Conservation (phyloP, 2,113 vertebrate genomes). For the Chiloscyllium plagiosum region DNA sequence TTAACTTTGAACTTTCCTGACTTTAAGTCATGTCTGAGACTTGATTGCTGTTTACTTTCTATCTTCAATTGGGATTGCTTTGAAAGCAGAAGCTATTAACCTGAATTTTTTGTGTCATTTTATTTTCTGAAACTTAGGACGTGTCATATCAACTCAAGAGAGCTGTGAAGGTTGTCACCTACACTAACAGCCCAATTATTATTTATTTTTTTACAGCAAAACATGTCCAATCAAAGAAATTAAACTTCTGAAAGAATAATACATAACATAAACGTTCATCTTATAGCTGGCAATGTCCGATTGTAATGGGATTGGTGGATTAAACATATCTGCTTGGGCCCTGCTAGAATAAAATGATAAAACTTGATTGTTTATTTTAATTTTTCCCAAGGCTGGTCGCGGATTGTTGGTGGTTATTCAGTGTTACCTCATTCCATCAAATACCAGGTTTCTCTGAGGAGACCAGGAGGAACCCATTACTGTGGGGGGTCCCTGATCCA, state of each 20-base stretch:
- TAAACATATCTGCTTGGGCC: background rate
- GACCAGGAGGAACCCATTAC: conserved; percentile 55
- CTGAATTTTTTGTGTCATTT: background rate
- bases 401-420: conserved; percentile 64
- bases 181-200: background rate
- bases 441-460: conserved; percentile 69
- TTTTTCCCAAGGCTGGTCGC: conserved; percentile 39
- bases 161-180: background rate
- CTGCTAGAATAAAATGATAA: background rate
- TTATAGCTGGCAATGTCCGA: background rate
- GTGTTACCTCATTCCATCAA: conserved; percentile 61
- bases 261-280: background rate
- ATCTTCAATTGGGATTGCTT: background rate
- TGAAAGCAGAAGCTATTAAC: background rate
- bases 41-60: too few species aligned
- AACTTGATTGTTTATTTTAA: background rate
- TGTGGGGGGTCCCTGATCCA: conserved; percentile 75
- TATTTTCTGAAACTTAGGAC: background rate
- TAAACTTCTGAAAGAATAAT: background rate
- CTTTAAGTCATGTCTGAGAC: background rate
- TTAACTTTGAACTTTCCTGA: background rate
- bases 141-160: background rate
- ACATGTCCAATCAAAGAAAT: background rate
- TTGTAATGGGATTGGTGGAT: background rate
- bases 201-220: background rate